These are phyloP conservation scores for Phataginus tricuspis DNA, from an alignment of 2,797 vertebrate genomes.

Conservation along the genomic window DNA sequence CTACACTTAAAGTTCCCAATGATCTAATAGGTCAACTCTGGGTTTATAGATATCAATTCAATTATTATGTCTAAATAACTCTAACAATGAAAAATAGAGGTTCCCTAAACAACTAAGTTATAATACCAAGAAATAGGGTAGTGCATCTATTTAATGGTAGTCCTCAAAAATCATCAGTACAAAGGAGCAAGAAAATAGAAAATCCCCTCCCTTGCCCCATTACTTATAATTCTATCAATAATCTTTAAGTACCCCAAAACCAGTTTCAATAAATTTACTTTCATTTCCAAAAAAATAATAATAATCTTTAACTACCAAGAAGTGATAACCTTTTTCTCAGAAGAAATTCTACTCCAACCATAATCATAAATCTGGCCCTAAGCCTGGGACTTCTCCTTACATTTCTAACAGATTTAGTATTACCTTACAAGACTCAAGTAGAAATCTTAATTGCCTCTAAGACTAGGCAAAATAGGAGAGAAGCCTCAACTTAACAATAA, in stretches of 20 bases:
- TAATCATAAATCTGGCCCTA: neutral
- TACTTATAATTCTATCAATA: conserved; percentile 24
- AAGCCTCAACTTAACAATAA: neutral
- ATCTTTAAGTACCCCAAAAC: conserved; percentile 10
- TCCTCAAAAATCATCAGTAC: neutral
- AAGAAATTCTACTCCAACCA: conserved; percentile 4
- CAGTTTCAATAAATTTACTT: too few species aligned
- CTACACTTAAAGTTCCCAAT: conserved; percentile 7
- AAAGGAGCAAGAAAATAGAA: conserved; percentile 53
- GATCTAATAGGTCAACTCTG: neutral
- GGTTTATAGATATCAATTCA: neutral
- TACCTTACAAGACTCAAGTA: neutral
- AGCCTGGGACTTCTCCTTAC: neutral
- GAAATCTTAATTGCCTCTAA: neutral
- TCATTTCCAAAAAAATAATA: neutral
- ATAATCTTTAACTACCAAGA: conserved; percentile 46
- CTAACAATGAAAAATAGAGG: neutral
- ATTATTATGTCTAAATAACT: neutral
- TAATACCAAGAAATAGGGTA: neutral
- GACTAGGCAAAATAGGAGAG: neutral
- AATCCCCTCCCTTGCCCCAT: neutral
- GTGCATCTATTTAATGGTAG: neutral
- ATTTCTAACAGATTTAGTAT: neutral
- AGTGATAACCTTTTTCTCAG: conserved; percentile 19
- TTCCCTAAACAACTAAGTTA: neutral